Conservation (phyloP, 2,888 invertebrate genomes). For the Yponomeuta evonymella region DNA sequence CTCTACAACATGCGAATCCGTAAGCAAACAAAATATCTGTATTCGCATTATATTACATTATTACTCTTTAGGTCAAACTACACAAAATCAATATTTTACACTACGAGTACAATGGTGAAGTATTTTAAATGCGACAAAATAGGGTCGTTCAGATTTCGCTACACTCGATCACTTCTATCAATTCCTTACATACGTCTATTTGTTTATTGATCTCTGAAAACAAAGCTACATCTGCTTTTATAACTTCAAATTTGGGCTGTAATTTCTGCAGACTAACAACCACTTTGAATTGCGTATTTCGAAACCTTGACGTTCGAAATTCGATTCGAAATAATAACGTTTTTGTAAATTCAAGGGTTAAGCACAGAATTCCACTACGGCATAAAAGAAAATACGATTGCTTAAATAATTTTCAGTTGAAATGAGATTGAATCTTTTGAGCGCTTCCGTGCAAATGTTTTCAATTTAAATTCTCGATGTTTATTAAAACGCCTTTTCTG, state of each 20-base stretch:
- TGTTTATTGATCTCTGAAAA: neutral
- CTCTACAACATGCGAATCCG: too few relatives aligned
- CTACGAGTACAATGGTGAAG: slow-evolving; percentile 13
- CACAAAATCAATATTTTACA: slow-evolving; percentile 44
- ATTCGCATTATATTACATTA: too few relatives aligned
- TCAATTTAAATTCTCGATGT: slow-evolving; percentile 7
- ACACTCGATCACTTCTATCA: slow-evolving; percentile 64
- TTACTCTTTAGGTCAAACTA: slow-evolving; percentile 34
- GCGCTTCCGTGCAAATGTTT: neutral
- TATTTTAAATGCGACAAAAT: slow-evolving; percentile 51
- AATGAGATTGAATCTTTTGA: slow-evolving; percentile 7
- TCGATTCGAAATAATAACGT: neutral
- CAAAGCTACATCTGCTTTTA: neutral
- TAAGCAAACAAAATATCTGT: too few relatives aligned
- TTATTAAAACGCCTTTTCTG: neutral
- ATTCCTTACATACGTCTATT: slow-evolving; percentile 35
- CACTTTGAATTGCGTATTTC: too few relatives aligned
- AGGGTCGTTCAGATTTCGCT: slow-evolving; percentile 47
- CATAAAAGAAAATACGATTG: neutral
- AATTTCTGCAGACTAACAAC: too few relatives aligned
- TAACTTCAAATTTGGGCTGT: neutral
- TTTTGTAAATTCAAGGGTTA: neutral
- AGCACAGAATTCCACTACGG: neutral
- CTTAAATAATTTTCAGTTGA: neutral
- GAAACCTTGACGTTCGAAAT: too few relatives aligned